phyloP scores from a whole-genome alignment of 2,113 vertebrate genomes.

The Cephalophus harveyi region DNA sequence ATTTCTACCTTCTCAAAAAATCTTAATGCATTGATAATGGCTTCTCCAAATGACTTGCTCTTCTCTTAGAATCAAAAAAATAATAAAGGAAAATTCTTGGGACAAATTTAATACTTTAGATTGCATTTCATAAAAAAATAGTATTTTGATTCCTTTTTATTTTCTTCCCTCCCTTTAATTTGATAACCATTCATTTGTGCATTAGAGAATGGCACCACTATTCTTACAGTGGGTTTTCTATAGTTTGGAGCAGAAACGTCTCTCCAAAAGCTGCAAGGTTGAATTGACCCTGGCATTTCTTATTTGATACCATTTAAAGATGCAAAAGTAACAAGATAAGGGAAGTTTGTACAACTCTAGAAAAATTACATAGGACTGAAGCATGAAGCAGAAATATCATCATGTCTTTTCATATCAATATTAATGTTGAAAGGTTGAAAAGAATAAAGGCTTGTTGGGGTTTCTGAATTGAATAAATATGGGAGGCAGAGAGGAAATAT shows the following conservation, averaged over 20 bases:
- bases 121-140: not conserved
- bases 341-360: not conserved
- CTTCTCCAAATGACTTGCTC: not conserved
- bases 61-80: not conserved
- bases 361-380: constrained; percentile 35
- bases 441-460: constrained; percentile 6
- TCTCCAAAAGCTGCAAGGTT: not conserved
- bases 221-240: not conserved
- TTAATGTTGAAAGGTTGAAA: constrained; percentile 32
- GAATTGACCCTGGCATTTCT: not conserved
- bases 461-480: constrained; percentile 61
- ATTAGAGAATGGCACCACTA: not conserved
- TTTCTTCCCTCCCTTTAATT: not conserved
- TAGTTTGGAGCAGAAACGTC: not conserved
- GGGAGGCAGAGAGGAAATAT: not conserved
- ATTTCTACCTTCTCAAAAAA: not conserved
- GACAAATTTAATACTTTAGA: not conserved
- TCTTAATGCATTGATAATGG: not conserved
- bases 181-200: not conserved
- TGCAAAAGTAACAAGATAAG: not conserved
- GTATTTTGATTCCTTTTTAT: not conserved
- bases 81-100: not conserved
- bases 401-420: constrained; percentile 34
- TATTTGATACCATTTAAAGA: constrained; percentile 8
- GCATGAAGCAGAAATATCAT: constrained; percentile 40